Evolutionary conservation across 53 echinoderm and acorn worm species (phyloP).

Genomic region (Holothuria leucospilota): DNA sequence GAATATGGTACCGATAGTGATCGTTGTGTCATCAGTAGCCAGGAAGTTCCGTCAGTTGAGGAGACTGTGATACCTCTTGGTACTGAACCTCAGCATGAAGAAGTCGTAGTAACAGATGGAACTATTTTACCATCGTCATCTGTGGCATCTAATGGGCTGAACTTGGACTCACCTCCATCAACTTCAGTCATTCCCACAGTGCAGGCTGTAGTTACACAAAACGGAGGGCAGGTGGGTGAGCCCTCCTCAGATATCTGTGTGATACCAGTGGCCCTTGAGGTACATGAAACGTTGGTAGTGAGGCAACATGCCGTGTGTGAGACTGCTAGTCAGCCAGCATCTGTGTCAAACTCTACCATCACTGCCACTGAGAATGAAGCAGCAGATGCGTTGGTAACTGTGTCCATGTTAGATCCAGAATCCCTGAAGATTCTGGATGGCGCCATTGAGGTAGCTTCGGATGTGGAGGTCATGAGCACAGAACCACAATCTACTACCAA

Average conservation of each 20-base stretch:
- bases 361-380: slow-evolving; percentile 34
- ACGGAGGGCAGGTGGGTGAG: not conserved
- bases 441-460: slow-evolving; percentile 22
- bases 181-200: not conserved
- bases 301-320: not conserved
- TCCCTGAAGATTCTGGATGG: slow-evolving; percentile 25
- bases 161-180: not conserved
- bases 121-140: not conserved
- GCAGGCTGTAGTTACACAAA: not conserved
- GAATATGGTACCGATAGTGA: not conserved
- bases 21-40: too few species aligned
- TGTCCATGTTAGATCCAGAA: slow-evolving; percentile 29
- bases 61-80: not conserved
- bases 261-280: not conserved
- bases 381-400: slow-evolving; percentile 19
- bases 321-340: too few species aligned
- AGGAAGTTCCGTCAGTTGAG: not conserved
- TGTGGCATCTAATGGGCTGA: not conserved
- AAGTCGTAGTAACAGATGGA: not conserved
- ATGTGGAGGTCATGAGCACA: slow-evolving; percentile 18
- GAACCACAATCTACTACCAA: not conserved
- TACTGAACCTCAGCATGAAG: not conserved
- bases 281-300: not conserved
- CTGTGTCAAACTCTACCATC: not conserved
- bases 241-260: not conserved